Percentiles rank a stretch among this genome's conserved stretches.
These are phyloP conservation scores for Syrmaticus mikado DNA, from an alignment of 2,113 vertebrate genomes.

Conservation along the genomic window DNA sequence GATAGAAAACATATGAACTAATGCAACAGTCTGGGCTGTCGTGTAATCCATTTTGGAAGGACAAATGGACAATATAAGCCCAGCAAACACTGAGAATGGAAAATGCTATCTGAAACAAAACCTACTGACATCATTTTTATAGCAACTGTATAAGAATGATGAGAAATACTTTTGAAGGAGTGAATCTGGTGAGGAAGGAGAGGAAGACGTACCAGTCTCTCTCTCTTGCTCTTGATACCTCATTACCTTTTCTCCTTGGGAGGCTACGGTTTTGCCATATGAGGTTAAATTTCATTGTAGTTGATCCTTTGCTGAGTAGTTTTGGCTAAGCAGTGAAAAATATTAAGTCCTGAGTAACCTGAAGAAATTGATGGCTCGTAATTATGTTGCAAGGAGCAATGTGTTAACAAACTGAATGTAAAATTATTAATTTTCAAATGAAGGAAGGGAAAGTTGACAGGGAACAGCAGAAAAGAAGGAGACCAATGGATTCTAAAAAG, in stretches of 20 bases:
- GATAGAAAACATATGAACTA: not conserved
- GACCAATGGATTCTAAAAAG: not conserved
- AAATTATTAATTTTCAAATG: not conserved
- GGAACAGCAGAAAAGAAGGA: not conserved
- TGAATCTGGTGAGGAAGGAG: not conserved
- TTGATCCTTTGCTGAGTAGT: not conserved
- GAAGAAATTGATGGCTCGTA: not conserved
- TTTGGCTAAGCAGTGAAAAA: not conserved
- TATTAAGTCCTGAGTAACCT: not conserved
- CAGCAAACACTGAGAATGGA: not conserved
- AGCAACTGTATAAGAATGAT: not conserved
- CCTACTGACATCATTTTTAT: not conserved
- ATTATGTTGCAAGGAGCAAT: not conserved
- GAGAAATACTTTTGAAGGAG: not conserved
- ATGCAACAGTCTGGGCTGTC: not conserved
- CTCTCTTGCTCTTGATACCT: too few relatives aligned
- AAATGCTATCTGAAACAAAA: not conserved
- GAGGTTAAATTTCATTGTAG: not conserved
- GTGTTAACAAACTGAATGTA: not conserved
- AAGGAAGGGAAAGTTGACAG: not conserved
- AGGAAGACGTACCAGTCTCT: not conserved
- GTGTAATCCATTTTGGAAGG: not conserved
- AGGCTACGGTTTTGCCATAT: not conserved
- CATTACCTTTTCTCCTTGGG: not conserved
- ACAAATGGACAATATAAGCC: conserved; percentile 13